Base-by-base conservation (phyloP, 1,140 invertebrate species). In the Platorchestia sp. region DNA sequence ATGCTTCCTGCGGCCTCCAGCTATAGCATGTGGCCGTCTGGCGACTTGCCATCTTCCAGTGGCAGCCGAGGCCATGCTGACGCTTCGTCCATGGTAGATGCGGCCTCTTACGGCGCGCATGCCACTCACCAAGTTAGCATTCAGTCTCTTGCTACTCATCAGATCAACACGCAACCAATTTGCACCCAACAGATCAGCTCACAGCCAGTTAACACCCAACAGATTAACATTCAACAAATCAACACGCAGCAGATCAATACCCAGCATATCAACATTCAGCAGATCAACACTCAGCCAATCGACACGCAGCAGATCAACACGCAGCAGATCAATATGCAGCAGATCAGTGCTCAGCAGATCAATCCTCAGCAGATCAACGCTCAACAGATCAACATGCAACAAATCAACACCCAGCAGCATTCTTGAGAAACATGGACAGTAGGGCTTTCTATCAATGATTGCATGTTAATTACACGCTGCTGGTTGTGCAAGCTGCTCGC, bases 61-160 rank as follows among this genome's bases (percentile, higher is more conserved):
- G 87, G 6, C 42, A 41, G 87, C 43, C 87, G 43, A 19, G 10
- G 27, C 87, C 87, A 42, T 27, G 43, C 14, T 42, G 43, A 41
- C n/a, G 3, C 87, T 44, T 89, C 87, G 36, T 89, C 87, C 87
- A 89, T 89, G 87, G 87, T 42, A 42, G 87, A 75, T 75, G 59
- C 10, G 1, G 59, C 59, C 7, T 75, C 59, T 27, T 75, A 75
- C 36, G 59, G 59, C 36, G 59, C 59, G 27, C 14, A 75, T 75
- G 59, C 59, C n/a, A n/a, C n/a, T 10, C 59, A 19, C 59, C 59
- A 75, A 75, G 36, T 75, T 1, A 14, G 1, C 27, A 36, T 36
- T 10, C 59, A 51, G 47, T 19, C 47, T 7, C 6, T 51, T 51
- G 47, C 19, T 19, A 51, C n/a, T n/a, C n/a, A 75, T 75, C 59